Base-by-base conservation (phyloP, 2,797 vertebrate genomes). In the Falco columbarius region DNA sequence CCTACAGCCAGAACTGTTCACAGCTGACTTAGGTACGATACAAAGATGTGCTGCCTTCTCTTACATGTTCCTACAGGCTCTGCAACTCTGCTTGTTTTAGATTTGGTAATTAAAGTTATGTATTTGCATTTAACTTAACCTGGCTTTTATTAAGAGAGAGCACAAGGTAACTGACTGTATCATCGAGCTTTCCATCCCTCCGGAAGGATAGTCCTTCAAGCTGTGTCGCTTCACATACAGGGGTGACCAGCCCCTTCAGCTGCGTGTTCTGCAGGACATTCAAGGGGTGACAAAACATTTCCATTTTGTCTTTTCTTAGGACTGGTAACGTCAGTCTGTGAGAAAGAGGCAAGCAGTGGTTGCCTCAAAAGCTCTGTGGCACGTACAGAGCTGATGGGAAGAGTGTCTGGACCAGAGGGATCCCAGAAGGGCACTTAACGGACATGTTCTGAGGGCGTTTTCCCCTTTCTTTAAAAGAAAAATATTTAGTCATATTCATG, bases 21-120 rank as follows among this genome's bases (percentile, higher is more conserved):
- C 77, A 87, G 63, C 51, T 89, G 46, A 13, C 47, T 52, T 32
- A 9, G 36, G 58, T 24, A 9, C 3, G 17, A 66, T 2, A 11
- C 30, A 47, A 34, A 75, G 80, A 27, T 51, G 30, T 76, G 84
- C 58, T 89, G 80, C 81, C 71, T 75, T 74, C 84, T 71, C 46
- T 22, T 67, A 3, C 94, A 30, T 91, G 96, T 96, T 58, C 94
- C 49, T 93, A 91, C 96, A 96, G 89, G 96, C 89, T 93, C 86
- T 71, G 71, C 87, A 82, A 6, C 58, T 72, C 63, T 74, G 83
- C 72, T 67, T 92, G 79, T 12, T 81, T 71, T 63, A 86, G 44
- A 38, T 90, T 95, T 89, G 61, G 89, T 89, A 95, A 96, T 96
- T 94, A 93, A 93, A 92, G 44, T 72, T 54, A 24, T 5, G 13